phyloP scores from a whole-genome alignment of 2,888 invertebrate species.

The Leucophora obtusa region DNA sequence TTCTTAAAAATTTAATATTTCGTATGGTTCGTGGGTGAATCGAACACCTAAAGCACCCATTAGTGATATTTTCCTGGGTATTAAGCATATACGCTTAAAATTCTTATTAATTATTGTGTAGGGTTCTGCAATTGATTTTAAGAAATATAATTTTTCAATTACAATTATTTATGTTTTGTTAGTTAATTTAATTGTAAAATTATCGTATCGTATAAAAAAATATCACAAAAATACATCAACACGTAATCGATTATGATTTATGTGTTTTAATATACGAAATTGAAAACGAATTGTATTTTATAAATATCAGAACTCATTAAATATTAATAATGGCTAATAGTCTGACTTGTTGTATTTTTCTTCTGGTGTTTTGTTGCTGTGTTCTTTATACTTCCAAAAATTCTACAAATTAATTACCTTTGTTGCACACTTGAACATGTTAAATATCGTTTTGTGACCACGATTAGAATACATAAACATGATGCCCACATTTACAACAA shows the following conservation, averaged over 20 bases:
- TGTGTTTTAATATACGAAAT: background rate
- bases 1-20: too few species aligned
- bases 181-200: too few species aligned
- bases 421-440: background rate
- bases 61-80: too few species aligned
- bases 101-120: too few species aligned
- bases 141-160: too few species aligned
- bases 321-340: background rate
- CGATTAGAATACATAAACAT: background rate
- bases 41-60: too few species aligned
- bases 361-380: background rate
- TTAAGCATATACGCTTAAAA: too few species aligned
- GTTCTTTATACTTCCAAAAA: background rate
- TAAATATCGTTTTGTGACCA: conserved; percentile 10
- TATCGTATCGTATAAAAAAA: too few species aligned
- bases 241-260: background rate
- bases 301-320: background rate
- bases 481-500: background rate
- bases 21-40: too few species aligned
- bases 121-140: too few species aligned
- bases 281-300: background rate
- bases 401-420: background rate
- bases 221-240: too few species aligned
- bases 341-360: background rate
- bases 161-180: too few species aligned